Percentiles rank a stretch among this genome's conserved stretches.
Evolutionary conservation across 2,113 vertebrate genomes (phyloP).

Genomic region (Rhipidura dahli): DNA sequence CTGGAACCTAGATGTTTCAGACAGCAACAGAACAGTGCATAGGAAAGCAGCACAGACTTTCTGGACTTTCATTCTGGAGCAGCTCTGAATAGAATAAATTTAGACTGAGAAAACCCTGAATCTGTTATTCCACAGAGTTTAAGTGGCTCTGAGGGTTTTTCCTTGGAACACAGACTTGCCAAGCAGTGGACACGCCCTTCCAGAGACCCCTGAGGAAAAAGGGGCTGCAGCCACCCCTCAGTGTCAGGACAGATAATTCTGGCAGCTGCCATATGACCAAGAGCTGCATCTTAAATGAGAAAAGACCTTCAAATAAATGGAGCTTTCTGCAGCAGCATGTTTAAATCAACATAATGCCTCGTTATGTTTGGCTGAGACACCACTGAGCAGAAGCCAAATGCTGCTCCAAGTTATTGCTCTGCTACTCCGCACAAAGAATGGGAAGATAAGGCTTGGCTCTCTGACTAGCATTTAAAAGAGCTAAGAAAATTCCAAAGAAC

Average conservation of each 20-base stretch:
- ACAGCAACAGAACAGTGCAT: not conserved
- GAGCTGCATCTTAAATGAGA: not conserved
- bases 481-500: not conserved
- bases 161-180: not conserved
- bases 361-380: not conserved
- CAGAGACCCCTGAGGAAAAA: not conserved
- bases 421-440: not conserved
- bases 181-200: not conserved
- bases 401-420: not conserved
- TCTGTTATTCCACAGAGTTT: not conserved
- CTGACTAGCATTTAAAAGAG: not conserved
- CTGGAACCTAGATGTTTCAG: slow-evolving; percentile 13
- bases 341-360: slow-evolving; percentile 24
- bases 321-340: not conserved
- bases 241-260: not conserved
- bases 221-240: not conserved
- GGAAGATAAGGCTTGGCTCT: not conserved
- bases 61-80: not conserved
- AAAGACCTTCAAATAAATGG: not conserved
- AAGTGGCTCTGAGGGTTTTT: not conserved
- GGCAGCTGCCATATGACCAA: not conserved
- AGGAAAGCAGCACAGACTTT: not conserved
- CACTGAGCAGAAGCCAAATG: not conserved
- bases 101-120: not conserved
- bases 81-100: not conserved